phyloP scores from a whole-genome alignment of 2,888 invertebrate species.

The Fissipunctia ypsillon region DNA sequence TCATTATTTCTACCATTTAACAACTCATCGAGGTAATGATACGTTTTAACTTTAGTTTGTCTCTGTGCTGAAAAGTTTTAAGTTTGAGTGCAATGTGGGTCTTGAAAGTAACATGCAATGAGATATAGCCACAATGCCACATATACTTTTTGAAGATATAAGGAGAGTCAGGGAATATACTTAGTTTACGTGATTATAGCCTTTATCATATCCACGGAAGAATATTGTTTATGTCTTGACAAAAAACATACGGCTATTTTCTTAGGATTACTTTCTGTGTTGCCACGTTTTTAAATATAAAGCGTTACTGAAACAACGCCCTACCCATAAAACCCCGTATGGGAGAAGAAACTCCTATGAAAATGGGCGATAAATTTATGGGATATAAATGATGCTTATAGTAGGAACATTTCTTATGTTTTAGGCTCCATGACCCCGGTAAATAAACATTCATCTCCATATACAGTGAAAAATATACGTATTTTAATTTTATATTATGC shows the following conservation, averaged over 20 bases:
- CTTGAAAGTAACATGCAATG: neutral
- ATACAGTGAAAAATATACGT: neutral
- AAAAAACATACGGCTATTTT: neutral
- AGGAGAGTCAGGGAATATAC: neutral
- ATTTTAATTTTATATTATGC: neutral
- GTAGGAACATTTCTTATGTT: neutral
- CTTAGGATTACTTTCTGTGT: neutral
- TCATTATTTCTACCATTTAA: constrained; percentile 17
- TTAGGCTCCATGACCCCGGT: neutral
- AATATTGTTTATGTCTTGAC: neutral
- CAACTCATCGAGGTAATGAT: constrained; percentile 11
- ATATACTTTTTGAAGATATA: neutral
- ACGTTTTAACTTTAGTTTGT: constrained; percentile 26
- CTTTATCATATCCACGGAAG: neutral
- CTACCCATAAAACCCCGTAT: constrained; percentile 19
- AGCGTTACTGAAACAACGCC: constrained; percentile 27
- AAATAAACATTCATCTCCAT: neutral
- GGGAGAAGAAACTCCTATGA: constrained; percentile 2
- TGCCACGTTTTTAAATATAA: constrained; percentile 26
- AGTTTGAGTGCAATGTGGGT: constrained; percentile 5
- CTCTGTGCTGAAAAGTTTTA: constrained; percentile 13
- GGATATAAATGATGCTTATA: constrained; percentile 30
- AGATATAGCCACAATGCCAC: neutral
- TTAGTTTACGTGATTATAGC: neutral
- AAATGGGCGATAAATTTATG: constrained; percentile 30